These are phyloP conservation scores for Cataglyphis livida DNA, from an alignment of 2,888 invertebrate species.

Conservation along the genomic window DNA sequence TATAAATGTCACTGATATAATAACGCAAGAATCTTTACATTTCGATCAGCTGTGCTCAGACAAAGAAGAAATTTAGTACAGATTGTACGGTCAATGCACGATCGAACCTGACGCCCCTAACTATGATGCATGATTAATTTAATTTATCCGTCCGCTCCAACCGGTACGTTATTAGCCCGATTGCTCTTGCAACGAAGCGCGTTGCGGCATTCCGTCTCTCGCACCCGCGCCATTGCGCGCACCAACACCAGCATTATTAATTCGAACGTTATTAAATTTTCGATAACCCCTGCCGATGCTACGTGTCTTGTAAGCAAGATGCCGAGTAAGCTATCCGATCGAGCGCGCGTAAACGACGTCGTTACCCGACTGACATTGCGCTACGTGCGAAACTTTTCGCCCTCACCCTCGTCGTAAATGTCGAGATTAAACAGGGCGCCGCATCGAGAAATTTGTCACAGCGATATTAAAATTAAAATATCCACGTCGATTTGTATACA, in stretches of 20 bases:
- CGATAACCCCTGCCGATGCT: constrained; percentile 57
- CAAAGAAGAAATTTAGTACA: constrained; percentile 27
- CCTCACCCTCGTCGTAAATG: constrained; percentile 20
- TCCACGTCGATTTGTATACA: neutral
- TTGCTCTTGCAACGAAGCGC: constrained; percentile 60
- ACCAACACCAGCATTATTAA: constrained; percentile 57
- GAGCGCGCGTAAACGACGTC: constrained; percentile 45
- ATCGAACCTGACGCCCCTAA: constrained; percentile 21
- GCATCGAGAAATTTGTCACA: constrained; percentile 14
- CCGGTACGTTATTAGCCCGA: constrained; percentile 63
- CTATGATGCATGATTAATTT: constrained; percentile 70
- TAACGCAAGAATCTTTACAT: neutral
- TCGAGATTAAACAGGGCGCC: constrained; percentile 46
- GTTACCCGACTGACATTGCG: constrained; percentile 52
- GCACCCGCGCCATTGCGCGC: constrained; percentile 12
- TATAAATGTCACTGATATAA: neutral
- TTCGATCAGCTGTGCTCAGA: neutral
- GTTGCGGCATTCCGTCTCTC: constrained; percentile 33
- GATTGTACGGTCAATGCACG: constrained; percentile 34
- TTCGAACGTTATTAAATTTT: constrained; percentile 62
- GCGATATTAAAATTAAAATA: constrained; percentile 3
- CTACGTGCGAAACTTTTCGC: constrained; percentile 54
- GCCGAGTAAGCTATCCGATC: constrained; percentile 49
- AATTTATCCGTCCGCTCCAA: constrained; percentile 66
- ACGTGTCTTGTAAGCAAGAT: constrained; percentile 50